phyloP scores from a whole-genome alignment of 2,113 vertebrate genomes.

The Atractosteus spatula region DNA sequence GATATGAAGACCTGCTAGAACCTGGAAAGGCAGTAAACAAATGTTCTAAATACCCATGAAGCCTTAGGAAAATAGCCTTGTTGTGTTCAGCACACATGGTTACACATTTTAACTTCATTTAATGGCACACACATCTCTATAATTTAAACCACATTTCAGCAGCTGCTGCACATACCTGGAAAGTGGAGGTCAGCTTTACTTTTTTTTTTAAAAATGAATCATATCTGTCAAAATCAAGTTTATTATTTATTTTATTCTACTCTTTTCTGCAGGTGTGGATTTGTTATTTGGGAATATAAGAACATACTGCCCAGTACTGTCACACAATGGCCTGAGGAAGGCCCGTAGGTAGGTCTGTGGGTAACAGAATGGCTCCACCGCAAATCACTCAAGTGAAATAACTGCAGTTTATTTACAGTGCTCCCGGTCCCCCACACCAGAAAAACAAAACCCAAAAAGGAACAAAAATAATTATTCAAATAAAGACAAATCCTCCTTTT shows the following conservation, averaged over 20 bases:
- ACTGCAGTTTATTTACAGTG: no score
- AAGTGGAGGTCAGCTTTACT: background rate
- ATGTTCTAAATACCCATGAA: slow-evolving; percentile 9
- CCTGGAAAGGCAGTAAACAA: background rate
- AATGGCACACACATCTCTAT: background rate
- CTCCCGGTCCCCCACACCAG: no score
- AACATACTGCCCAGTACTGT: no score
- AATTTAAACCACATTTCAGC: background rate
- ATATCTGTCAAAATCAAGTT: background rate
- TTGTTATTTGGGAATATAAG: no score
- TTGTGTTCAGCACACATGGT: background rate
- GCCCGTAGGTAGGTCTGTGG: no score
- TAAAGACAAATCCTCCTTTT: no score
- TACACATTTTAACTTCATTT: slow-evolving; percentile 1
- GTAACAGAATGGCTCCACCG: no score
- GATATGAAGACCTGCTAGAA: background rate
- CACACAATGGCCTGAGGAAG: no score
- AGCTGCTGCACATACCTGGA: background rate
- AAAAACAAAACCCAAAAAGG: no score
- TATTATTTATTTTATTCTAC: background rate
- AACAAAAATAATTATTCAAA: no score
- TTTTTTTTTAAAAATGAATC: background rate
- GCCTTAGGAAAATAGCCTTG: slow-evolving; percentile 3
- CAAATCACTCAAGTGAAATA: no score
- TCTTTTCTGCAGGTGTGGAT: no score